Evolutionary conservation across 2,113 vertebrate genomes (phyloP).

Genomic region (Caranx ignobilis): DNA sequence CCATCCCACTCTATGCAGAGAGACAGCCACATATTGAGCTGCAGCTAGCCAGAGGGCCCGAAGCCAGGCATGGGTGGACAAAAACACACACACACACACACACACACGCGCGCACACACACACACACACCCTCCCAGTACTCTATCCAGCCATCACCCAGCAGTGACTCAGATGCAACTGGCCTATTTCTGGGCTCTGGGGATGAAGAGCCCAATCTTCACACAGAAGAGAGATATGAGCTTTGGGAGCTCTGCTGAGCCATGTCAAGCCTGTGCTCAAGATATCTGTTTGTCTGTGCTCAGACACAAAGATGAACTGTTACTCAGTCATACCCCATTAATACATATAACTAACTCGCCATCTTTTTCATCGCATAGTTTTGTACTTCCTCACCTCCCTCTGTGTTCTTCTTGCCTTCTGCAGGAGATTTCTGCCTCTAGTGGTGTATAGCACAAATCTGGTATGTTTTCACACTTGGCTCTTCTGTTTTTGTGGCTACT

Average conservation of each 20-base stretch:
- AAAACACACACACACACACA: neutral
- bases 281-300: constrained; percentile 36
- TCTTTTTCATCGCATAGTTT: neutral
- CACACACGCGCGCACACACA: neutral
- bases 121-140: neutral
- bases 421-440: too few species aligned
- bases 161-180: constrained; percentile 53
- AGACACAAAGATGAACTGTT: constrained; percentile 26
- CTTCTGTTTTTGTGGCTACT: neutral
- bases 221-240: constrained; percentile 53
- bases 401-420: too few species aligned
- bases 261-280: constrained; percentile 26
- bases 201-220: constrained; percentile 43
- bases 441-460: too few species aligned
- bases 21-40: constrained; percentile 61
- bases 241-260: constrained; percentile 37
- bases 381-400: too few species aligned
- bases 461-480: neutral
- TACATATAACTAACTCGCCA: neutral
- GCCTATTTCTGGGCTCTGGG: constrained; percentile 41
- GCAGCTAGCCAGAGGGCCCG: constrained; percentile 56
- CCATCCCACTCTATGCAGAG: constrained; percentile 49
- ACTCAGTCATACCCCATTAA: neutral
- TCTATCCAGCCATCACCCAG: constrained; percentile 24
- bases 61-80: constrained; percentile 43